These are phyloP conservation scores for Entomyzon cyanotis DNA, from an alignment of 2,113 vertebrate species.

Conservation along the genomic window DNA sequence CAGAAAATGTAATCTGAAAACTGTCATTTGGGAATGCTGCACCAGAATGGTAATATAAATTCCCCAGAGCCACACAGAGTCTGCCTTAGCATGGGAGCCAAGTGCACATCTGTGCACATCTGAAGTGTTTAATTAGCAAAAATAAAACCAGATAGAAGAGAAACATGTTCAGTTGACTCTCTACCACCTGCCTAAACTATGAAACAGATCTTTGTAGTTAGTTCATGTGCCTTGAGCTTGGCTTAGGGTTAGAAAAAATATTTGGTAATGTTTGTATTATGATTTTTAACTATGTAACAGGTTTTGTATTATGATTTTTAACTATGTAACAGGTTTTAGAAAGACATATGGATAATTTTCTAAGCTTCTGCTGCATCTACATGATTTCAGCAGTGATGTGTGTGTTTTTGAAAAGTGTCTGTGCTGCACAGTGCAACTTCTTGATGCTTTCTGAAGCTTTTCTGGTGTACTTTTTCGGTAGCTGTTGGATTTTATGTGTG, in stretches of 20 bases:
- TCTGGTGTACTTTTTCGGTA: neutral
- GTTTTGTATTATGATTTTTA: neutral
- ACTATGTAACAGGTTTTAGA: neutral
- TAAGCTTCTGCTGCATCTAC: neutral
- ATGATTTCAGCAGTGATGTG: neutral
- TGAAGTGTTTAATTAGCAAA: neutral
- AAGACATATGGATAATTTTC: neutral
- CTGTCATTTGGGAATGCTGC: neutral
- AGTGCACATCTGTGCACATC: neutral
- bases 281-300: neutral
- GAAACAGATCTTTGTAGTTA: neutral
- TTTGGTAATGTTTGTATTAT: neutral
- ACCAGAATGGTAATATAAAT: neutral
- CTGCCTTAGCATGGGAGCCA: neutral
- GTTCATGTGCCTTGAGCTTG: neutral
- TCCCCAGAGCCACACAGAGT: neutral
- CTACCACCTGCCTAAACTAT: neutral
- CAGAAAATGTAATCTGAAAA: neutral
- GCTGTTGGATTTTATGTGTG: neutral
- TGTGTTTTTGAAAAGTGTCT: neutral
- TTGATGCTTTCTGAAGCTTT: neutral
- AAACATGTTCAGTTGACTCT: neutral
- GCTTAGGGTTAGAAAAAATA: neutral
- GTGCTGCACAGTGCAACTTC: neutral
- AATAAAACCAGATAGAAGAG: neutral